Evolutionary conservation across 2,113 vertebrate genomes (phyloP), one percentile per base, ranked within the genome.

Genomic region (Ochotona curzoniae): DNA sequence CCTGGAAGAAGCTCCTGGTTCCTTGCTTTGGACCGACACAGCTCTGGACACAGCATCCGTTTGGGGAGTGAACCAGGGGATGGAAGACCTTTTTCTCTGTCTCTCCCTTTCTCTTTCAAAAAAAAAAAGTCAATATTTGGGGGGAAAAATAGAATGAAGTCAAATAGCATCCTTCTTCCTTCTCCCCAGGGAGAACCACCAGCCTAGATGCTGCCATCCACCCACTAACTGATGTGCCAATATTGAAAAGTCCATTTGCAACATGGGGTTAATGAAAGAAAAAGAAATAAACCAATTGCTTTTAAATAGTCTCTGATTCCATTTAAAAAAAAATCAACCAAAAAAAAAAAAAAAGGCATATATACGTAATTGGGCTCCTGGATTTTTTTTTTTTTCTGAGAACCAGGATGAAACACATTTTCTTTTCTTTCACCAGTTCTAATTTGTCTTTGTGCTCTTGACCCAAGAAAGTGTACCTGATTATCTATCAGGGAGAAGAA

Each of bases 401-500:
- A 84, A 93, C 96, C 90, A 35, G 20, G 54, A n/a, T 44, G 85
- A 71, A 94, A 85, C 35, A 74, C 47, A 80, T 93, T 95, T 96
- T 93, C 57, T 89, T 69, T 96, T 60, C 44, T 88, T 87, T 28
- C 78, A 64, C 87, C 70, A 38, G 76, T 95, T 96, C 51, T 83
- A 83, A 70, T 92, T 95, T 96, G 14, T 70, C 79, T 96, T 96
- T 92, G 87, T 2, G 81, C 38, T 83, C 67, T 87, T 96, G 71
- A 97, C 70, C 70, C 90, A 88, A 26, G 73, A 83, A 67, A 93
- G 5, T 25, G 67, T 78, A 66, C 94, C 25, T 93, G 93, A 91
- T 93, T 95, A 95, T 0, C 1, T 17, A 79, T 81, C 91, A 81
- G 38, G 91, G 54, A 97, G 94, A 94, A 97, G 93, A 97, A 97